These are phyloP conservation scores for Alfaro cultratus DNA, from an alignment of 2,797 vertebrate genomes.

Conservation along the genomic window DNA sequence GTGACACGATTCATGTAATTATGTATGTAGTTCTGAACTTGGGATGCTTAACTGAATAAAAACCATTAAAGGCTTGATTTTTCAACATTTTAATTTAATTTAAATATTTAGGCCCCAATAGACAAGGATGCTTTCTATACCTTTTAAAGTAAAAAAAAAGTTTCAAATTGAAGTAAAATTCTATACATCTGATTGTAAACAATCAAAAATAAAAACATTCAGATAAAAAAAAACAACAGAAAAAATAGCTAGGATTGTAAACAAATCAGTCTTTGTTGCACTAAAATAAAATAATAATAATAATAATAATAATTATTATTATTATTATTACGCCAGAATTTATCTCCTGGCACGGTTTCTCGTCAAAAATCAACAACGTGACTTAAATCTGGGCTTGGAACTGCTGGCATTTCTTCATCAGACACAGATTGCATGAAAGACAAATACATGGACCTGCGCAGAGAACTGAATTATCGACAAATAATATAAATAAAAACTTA, in stretches of 20 bases:
- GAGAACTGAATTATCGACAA: neutral
- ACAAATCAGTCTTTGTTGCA: neutral
- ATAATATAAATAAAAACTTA: neutral
- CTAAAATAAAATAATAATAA: constrained; percentile 1
- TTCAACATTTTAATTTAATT: neutral
- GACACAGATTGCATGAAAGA: neutral
- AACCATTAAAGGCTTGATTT: neutral
- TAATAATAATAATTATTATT: too few relatives aligned
- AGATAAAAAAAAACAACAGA: neutral
- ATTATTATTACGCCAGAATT: too few relatives aligned
- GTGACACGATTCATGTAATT: neutral
- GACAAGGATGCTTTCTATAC: neutral
- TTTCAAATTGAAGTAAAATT: neutral
- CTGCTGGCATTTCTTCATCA: neutral
- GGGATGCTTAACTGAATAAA: neutral
- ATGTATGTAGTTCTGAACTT: neutral
- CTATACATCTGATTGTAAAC: neutral
- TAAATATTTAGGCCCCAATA: neutral
- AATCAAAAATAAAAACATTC: neutral
- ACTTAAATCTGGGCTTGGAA: neutral
- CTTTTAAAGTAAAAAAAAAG: neutral
- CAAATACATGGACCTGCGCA: neutral
- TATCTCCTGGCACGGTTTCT: neutral
- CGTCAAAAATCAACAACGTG: neutral
- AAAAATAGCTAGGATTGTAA: neutral